These are phyloP conservation scores for Micromussa lordhowensis DNA, from an alignment of 92 coral and sea anemone species.

Conservation along the genomic window DNA sequence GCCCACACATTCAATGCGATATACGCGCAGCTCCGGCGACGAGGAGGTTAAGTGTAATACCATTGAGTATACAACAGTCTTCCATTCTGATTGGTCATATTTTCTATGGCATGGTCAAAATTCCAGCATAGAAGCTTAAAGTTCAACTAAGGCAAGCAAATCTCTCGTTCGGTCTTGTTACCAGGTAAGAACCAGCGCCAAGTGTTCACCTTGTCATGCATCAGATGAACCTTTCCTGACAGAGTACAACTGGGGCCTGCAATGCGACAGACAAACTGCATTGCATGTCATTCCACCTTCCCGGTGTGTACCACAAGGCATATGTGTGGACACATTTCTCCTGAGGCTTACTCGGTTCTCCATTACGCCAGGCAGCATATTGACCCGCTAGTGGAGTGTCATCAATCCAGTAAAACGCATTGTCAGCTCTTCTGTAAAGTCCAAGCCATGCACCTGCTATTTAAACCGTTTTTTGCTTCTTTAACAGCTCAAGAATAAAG, in stretches of 20 bases:
- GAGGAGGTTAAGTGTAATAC: too few relatives aligned
- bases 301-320: neutral
- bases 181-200: neutral
- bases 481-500: neutral
- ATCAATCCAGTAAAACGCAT: neutral
- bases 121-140: too few relatives aligned
- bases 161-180: too few relatives aligned
- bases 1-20: too few relatives aligned
- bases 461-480: neutral
- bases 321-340: neutral
- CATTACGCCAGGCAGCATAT: neutral
- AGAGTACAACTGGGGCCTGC: neutral
- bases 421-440: neutral
- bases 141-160: too few relatives aligned
- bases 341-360: neutral
- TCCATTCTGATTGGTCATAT: too few relatives aligned
- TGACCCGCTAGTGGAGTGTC: neutral
- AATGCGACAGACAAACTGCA: neutral
- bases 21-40: too few relatives aligned
- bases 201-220: neutral
- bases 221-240: neutral
- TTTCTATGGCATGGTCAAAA: too few relatives aligned
- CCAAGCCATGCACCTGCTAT: neutral
- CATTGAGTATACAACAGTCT: too few relatives aligned
- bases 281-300: neutral